These are phyloP conservation scores for Lymantria dispar DNA, from an alignment of 2,888 invertebrate genomes.

Conservation along the genomic window DNA sequence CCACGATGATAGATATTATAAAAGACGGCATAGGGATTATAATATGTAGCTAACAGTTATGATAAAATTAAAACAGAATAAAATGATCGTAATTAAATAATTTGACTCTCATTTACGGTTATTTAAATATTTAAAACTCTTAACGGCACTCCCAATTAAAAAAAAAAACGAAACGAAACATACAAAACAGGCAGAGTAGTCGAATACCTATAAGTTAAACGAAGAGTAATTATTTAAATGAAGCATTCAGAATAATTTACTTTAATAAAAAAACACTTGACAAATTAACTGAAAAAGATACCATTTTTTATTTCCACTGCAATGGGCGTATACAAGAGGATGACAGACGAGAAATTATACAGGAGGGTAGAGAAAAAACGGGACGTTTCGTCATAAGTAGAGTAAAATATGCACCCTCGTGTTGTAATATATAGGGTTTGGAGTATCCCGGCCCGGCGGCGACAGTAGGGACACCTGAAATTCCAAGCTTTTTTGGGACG, in stretches of 20 bases:
- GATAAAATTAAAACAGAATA: no score
- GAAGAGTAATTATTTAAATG: constrained; percentile 31
- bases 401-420: constrained; percentile 43
- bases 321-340: constrained; percentile 22
- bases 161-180: not conserved
- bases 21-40: no score
- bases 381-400: constrained; percentile 34
- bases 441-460: constrained; percentile 18
- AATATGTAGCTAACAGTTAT: no score
- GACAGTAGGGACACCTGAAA: constrained; percentile 10
- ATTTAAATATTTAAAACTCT: not conserved
- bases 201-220: constrained; percentile 19
- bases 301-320: constrained; percentile 25
- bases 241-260: constrained; percentile 28
- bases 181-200: constrained; percentile 7
- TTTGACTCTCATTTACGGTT: not conserved
- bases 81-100: no score
- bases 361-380: constrained; percentile 25
- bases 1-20: no score
- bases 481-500: not conserved
- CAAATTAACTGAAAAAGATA: constrained; percentile 32
- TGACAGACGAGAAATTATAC: constrained; percentile 38
- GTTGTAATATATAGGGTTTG: constrained; percentile 35
- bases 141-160: not conserved
- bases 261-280: constrained; percentile 27